phyloP scores from a whole-genome alignment of 2,888 invertebrate species.

The Vanessa cardui region DNA sequence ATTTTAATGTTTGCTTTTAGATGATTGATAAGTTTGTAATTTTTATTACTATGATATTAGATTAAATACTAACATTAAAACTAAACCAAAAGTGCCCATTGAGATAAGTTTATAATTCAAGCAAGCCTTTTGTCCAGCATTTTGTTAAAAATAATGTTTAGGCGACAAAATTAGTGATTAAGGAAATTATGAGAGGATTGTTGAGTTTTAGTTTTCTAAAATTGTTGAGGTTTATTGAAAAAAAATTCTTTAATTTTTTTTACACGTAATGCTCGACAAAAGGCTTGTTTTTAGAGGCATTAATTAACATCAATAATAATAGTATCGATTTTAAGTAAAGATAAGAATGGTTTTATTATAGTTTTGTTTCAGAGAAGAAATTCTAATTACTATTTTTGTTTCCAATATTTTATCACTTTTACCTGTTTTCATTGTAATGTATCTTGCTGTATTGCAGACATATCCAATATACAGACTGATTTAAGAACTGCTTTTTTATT shows the following conservation, averaged over 20 bases:
- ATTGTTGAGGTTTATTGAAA: slow-evolving; percentile 78
- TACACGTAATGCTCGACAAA: slow-evolving; percentile 72
- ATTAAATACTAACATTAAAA: slow-evolving; percentile 81
- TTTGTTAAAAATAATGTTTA: slow-evolving; percentile 78
- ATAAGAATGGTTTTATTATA: slow-evolving; percentile 81
- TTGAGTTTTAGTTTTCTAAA: slow-evolving; percentile 80
- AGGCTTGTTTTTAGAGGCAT: slow-evolving; percentile 80
- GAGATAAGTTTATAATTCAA: slow-evolving; percentile 80
- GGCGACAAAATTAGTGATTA: slow-evolving; percentile 80
- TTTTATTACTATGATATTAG: slow-evolving; percentile 79
- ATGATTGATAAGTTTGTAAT: slow-evolving; percentile 77
- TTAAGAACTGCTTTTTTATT: slow-evolving; percentile 64
- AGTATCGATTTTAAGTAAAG: slow-evolving; percentile 77
- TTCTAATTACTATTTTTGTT: slow-evolving; percentile 83
- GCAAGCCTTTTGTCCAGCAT: slow-evolving; percentile 78
- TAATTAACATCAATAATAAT: slow-evolving; percentile 80
- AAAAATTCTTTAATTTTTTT: slow-evolving; percentile 71
- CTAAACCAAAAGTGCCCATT: slow-evolving; percentile 84
- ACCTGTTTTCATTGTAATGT: slow-evolving; percentile 82
- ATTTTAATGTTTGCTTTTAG: slow-evolving; percentile 80
- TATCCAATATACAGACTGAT: slow-evolving; percentile 85
- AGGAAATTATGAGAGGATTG: slow-evolving; percentile 77
- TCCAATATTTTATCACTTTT: slow-evolving; percentile 81
- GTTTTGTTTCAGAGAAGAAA: slow-evolving; percentile 81
- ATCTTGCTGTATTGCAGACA: slow-evolving; percentile 84